Evolutionary conservation across 1,140 invertebrate genomes (phyloP), one percentile per base, ranked within the genome.

Genomic region (Zelostemma sp.): DNA sequence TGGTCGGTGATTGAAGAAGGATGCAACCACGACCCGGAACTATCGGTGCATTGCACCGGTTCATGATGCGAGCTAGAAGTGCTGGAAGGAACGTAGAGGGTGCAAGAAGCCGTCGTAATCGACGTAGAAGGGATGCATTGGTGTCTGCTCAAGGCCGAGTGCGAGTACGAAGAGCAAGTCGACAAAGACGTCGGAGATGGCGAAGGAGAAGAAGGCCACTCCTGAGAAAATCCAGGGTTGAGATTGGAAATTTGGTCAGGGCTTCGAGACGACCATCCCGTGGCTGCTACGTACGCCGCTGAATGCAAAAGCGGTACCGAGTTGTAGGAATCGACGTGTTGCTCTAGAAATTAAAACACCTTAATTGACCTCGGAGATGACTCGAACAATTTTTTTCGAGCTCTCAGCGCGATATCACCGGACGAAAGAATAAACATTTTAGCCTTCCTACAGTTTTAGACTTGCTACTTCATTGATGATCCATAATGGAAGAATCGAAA

Each of bases 241-340:
- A 80, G 40, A 1, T 73, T 64, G 1, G 76, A 54, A 6, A 79
- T 40, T 31, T 78, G 72, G 43, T 86, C 84, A 0, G 84, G 82
- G 71, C 83, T 86, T 17, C 84, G 68, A 1, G 84, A 73, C 0
- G 82, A 75, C 84, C 84, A 86, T 15, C 80, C 78, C 6, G 80
- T 69, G 6, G 78, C 72, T 46, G 82, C 66, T 0, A 84, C 81
- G 35, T 86, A 86, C 0, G 83, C 77, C 11, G 82, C 79, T n/a
- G 83, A 85, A 50, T 86, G 83, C 0, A 85, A 41, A 1, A 86
- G 72, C 28, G 83, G 81, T 40, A 85, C 79, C n/a, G 84, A 73
- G 16, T 78, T 69, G 38, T 85, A 86, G 0, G 82, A 76, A 58
- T 85, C 82, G 5, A 78, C 56, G 35, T 83, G 78, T 67, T 85